A percentile compares a stretch with the other conserved stretches of the same genome.
phyloP scores from a whole-genome alignment of 2,888 invertebrate species.

The Uropetala carovei region DNA sequence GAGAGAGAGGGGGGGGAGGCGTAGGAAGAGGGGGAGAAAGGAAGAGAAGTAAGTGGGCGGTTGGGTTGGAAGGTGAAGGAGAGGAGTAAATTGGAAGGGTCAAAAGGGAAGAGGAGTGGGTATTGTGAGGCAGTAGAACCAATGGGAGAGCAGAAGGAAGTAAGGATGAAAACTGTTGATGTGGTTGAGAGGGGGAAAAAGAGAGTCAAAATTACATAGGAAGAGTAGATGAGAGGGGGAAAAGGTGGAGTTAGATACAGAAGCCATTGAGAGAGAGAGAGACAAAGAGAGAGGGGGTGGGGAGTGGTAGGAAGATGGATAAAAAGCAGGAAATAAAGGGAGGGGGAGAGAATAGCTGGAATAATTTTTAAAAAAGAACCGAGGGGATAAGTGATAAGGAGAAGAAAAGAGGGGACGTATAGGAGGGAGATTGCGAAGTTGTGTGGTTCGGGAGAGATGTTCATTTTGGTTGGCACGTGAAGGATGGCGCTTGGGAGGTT shows the following conservation, averaged over 20 bases:
- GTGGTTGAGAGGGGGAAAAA: not conserved
- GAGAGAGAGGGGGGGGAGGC: not conserved
- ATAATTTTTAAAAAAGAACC: not conserved
- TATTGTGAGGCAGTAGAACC: not conserved
- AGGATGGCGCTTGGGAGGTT: not conserved
- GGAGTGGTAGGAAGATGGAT: not conserved
- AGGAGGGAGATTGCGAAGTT: not conserved
- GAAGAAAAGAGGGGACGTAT: not conserved
- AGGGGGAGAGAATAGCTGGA: not conserved
- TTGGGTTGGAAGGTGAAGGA: not conserved
- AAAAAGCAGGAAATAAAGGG: not conserved
- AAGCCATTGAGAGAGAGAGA: not conserved
- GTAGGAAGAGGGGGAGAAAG: not conserved
- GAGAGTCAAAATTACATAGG: not conserved
- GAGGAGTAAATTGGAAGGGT: not conserved
- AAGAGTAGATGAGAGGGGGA: not conserved
- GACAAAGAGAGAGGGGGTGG: not conserved
- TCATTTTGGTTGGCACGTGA: constrained; percentile 5
- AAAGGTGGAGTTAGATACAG: not conserved
- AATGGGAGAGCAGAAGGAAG: no score
- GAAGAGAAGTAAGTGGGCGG: not conserved
- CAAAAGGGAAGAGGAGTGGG: not conserved
- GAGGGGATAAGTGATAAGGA: not conserved
- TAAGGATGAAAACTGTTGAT: no score
- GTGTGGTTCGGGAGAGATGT: not conserved